These are phyloP conservation scores for Montipora foliosa DNA, from an alignment of 64 coral and sea anemone genomes.

Conservation along the genomic window DNA sequence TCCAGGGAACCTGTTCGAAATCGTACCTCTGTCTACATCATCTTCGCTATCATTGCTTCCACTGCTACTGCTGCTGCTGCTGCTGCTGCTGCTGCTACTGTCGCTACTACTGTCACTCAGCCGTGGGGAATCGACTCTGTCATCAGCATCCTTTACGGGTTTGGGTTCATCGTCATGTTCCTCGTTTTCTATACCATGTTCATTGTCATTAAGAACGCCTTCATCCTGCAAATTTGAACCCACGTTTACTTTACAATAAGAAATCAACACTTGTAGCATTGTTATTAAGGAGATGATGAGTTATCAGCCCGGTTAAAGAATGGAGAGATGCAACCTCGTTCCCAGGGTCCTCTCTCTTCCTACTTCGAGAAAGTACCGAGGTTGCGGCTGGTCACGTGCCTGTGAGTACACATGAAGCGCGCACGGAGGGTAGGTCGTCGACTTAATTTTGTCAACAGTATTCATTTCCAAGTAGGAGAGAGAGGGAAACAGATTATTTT, in stretches of 20 bases:
- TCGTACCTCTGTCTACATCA: constrained; percentile 17
- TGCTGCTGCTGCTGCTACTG: constrained; percentile 16
- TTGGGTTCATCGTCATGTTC: constrained; percentile 24
- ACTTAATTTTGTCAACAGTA: too few species aligned
- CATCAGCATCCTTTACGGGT: background rate
- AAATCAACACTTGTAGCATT: too few species aligned
- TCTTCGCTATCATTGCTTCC: constrained; percentile 46
- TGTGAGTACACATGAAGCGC: too few species aligned
- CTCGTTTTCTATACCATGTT: background rate
- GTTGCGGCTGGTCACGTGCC: too few species aligned
- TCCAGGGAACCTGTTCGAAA: background rate
- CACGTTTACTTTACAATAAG: background rate
- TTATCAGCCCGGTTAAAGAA: too few species aligned
- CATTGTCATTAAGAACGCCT: constrained; percentile 8
- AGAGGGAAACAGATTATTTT: too few species aligned
- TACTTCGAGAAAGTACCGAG: too few species aligned
- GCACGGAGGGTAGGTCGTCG: too few species aligned
- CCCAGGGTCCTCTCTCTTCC: too few species aligned
- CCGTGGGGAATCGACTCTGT: constrained; percentile 14
- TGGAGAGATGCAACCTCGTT: too few species aligned
- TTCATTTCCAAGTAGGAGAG: too few species aligned
- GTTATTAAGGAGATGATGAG: too few species aligned
- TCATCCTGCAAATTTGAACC: background rate
- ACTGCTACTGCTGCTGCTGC: constrained; percentile 39
- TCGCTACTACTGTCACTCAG: constrained; percentile 28